Conservation (phyloP, 2,888 invertebrate species). For the Rhopalosiphum nymphaeae region DNA sequence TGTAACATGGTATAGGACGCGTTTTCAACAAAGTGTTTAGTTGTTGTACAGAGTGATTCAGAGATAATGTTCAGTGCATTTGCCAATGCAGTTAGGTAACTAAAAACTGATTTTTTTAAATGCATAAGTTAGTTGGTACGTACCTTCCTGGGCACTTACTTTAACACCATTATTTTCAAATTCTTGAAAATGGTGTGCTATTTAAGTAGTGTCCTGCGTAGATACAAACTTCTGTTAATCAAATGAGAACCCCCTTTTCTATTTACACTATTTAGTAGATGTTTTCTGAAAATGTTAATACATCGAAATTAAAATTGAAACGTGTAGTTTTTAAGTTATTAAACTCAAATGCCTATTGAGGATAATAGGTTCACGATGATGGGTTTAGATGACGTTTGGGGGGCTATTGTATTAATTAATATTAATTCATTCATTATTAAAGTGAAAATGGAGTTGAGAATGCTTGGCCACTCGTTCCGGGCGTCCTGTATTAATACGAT, state of each 20-base stretch:
- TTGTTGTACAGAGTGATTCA: neutral
- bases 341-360: too few species aligned
- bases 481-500: too few species aligned
- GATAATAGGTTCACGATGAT: too few species aligned
- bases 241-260: neutral
- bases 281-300: too few species aligned
- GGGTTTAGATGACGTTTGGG: too few species aligned
- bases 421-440: too few species aligned
- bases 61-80: neutral
- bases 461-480: too few species aligned
- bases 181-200: neutral
- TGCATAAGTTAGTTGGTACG: neutral
- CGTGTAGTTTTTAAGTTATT: too few species aligned
- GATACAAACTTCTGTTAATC: neutral
- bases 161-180: neutral
- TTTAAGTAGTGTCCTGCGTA: neutral
- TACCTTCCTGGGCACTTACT: neutral
- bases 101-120: neutral
- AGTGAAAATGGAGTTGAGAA: too few species aligned
- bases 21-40: neutral
- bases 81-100: neutral
- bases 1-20: neutral
- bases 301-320: too few species aligned
- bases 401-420: too few species aligned
- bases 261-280: too few species aligned